Percentiles rank a stretch among this genome's conserved stretches.
Evolutionary conservation across 2,113 vertebrate species (phyloP).

Genomic region (Narcine bancroftii): DNA sequence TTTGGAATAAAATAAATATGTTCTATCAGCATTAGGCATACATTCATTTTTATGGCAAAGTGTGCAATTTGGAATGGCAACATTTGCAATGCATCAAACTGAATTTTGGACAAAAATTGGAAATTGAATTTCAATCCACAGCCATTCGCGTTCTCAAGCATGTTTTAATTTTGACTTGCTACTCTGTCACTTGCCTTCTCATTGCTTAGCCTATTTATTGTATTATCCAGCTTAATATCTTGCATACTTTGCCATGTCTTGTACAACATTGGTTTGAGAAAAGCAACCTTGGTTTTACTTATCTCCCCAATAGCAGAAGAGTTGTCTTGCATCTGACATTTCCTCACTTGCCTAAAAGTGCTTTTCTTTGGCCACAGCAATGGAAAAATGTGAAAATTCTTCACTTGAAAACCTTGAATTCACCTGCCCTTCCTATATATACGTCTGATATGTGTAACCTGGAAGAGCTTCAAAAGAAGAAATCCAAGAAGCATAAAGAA

Average conservation of each 20-base stretch:
- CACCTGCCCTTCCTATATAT: constrained; percentile 72
- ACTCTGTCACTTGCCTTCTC: too few species aligned
- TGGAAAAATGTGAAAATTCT: constrained; percentile 70
- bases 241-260: background rate
- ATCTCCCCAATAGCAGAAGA: background rate
- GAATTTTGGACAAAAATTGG: background rate
- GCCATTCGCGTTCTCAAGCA: background rate
- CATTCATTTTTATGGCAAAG: background rate
- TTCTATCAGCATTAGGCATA: background rate
- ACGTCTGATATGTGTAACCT: constrained; percentile 54
- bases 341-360: background rate
- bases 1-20: background rate
- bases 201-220: background rate
- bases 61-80: background rate
- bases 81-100: background rate
- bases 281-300: background rate
- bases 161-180: too few species aligned
- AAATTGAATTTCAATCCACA: background rate
- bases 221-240: background rate
- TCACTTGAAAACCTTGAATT: constrained; percentile 72
- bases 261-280: background rate
- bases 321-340: background rate
- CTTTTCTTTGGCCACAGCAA: constrained; percentile 52
- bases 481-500: background rate
- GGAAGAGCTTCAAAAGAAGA: constrained; percentile 42